Conservation (phyloP, 2,797 vertebrate species). For the Selene dorsalis region DNA sequence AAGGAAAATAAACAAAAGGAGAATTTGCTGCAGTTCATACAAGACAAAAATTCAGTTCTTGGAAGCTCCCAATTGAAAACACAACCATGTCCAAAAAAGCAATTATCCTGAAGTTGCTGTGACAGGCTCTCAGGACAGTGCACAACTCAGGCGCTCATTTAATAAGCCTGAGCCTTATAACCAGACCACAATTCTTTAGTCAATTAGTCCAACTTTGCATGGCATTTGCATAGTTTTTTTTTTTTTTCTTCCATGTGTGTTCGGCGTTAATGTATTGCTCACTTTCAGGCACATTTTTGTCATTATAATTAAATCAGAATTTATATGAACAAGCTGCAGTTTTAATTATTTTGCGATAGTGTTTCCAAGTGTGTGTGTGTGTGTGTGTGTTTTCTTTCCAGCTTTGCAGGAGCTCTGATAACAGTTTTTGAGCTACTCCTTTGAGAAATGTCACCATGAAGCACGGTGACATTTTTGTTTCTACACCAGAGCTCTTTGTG, state of each 20-base stretch:
- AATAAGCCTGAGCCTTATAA: slow-evolving; percentile 2
- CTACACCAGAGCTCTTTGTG: slow-evolving; percentile 15
- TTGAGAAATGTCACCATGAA: not conserved
- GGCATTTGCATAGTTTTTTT: not conserved
- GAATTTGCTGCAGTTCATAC: not conserved
- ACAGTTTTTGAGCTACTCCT: slow-evolving; percentile 1
- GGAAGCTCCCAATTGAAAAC: slow-evolving; percentile 6
- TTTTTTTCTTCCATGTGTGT: not conserved
- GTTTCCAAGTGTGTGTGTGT: not conserved
- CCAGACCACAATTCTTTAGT: not conserved
- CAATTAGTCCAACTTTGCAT: not conserved
- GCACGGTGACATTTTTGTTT: slow-evolving; percentile 3
- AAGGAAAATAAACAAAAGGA: not conserved
- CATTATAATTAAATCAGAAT: not conserved
- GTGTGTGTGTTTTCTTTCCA: not conserved
- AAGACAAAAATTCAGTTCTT: not conserved
- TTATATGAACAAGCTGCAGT: not conserved
- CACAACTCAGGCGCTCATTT: slow-evolving; percentile 15
- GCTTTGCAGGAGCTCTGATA: not conserved
- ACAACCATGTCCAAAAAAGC: not conserved
- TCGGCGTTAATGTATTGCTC: not conserved
- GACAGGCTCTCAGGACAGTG: not conserved
- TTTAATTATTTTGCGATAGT: not conserved
- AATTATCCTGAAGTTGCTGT: slow-evolving; percentile 18
- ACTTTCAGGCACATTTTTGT: not conserved